phyloP scores from a whole-genome alignment of 2,797 vertebrate species.

The Tadarida brasiliensis region DNA sequence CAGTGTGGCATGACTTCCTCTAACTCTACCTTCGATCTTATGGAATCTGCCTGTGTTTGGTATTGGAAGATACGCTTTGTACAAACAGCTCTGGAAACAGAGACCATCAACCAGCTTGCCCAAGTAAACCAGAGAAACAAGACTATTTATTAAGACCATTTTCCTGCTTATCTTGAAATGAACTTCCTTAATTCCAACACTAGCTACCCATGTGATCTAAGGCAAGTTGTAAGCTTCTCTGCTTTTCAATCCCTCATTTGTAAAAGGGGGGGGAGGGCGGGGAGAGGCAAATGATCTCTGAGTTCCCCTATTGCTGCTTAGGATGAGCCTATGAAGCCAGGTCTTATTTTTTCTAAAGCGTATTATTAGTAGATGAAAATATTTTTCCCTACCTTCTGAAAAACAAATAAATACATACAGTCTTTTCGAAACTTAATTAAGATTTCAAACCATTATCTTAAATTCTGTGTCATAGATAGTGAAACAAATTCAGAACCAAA shows the following conservation, averaged over 20 bases:
- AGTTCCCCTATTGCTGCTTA: not conserved
- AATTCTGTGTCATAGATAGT: not conserved
- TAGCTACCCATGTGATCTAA: not conserved
- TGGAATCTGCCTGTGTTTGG: slow-evolving; percentile 62
- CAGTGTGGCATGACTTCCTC: slow-evolving; percentile 7
- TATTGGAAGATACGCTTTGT: slow-evolving; percentile 26
- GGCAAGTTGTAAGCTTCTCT: not conserved
- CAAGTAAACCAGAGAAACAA: not conserved
- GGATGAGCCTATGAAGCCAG: not conserved
- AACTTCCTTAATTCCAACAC: not conserved
- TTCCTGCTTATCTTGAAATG: not conserved
- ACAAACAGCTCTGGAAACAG: slow-evolving; percentile 28
- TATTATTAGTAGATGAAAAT: slow-evolving; percentile 33
- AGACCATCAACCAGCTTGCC: not conserved
- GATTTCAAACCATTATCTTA: not conserved
- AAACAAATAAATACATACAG: slow-evolving; percentile 17
- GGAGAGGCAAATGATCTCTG: not conserved
- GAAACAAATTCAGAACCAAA: slow-evolving; percentile 54
- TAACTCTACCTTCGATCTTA: slow-evolving; percentile 68
- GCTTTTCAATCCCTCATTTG: not conserved
- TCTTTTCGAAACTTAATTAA: not conserved
- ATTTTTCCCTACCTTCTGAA: not conserved
- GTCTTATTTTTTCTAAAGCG: slow-evolving; percentile 35
- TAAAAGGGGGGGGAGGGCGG: not conserved
- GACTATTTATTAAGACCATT: slow-evolving; percentile 5